phyloP scores from a whole-genome alignment of 2,888 invertebrate genomes.

The Allacma fusca region DNA sequence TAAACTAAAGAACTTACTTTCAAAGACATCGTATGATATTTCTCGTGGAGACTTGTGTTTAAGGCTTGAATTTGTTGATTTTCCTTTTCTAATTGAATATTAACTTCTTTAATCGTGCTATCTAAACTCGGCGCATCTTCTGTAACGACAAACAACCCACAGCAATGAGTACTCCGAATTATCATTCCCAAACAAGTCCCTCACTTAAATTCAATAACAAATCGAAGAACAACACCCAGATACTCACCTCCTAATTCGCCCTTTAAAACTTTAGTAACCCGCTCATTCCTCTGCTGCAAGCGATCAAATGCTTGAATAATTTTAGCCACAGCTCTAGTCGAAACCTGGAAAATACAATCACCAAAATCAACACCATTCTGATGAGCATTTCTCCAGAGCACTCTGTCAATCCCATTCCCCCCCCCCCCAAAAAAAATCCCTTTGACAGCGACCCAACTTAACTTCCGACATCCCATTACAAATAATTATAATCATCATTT shows the following conservation, averaged over 20 bases:
- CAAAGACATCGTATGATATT: constrained; percentile 89
- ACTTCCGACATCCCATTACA: no score
- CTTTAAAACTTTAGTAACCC: constrained; percentile 87
- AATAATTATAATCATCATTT: neutral
- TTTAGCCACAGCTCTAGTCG: constrained; percentile 94
- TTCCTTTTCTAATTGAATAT: constrained; percentile 87
- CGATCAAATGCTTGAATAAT: constrained; percentile 96
- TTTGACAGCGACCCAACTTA: no score
- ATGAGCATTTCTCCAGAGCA: neutral
- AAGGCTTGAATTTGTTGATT: constrained; percentile 90
- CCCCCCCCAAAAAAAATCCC: neutral
- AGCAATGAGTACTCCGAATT: no score
- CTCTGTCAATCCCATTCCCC: neutral
- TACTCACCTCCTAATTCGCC: constrained; percentile 75
- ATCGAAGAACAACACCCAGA: no score
- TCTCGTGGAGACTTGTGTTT: constrained; percentile 89
- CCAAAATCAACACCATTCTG: no score
- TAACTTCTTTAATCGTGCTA: constrained; percentile 83
- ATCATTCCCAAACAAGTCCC: no score
- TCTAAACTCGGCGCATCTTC: constrained; percentile 78
- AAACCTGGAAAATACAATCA: constrained; percentile 73
- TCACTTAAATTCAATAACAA: no score
- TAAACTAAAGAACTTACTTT: constrained; percentile 68
- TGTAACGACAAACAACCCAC: constrained; percentile 58
- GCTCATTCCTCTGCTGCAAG: constrained; percentile 93